These are phyloP conservation scores for Tortrix viridana DNA, from an alignment of 2,888 invertebrate species.

Conservation along the genomic window DNA sequence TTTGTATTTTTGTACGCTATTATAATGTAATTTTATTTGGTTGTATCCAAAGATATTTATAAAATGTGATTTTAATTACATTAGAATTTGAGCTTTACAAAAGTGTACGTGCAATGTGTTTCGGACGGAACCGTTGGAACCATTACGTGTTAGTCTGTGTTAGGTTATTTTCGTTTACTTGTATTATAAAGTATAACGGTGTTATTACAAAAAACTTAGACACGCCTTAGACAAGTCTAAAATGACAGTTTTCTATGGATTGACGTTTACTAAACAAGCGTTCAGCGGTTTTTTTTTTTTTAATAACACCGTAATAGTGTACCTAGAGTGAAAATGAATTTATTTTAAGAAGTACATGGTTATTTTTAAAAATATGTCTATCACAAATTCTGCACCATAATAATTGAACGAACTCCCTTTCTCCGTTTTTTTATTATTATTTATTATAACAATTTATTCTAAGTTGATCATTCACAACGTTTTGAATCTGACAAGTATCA, in stretches of 20 bases:
- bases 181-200: slow-evolving; percentile 47
- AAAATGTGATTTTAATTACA: slow-evolving; percentile 80
- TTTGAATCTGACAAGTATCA: not conserved
- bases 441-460: slow-evolving; percentile 3
- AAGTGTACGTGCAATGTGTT: slow-evolving; percentile 74
- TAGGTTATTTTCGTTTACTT: slow-evolving; percentile 62
- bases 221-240: too few species aligned
- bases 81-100: slow-evolving; percentile 77
- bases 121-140: slow-evolving; percentile 54
- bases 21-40: slow-evolving; percentile 78
- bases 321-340: slow-evolving; percentile 43
- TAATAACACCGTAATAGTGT: too few species aligned
- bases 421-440: slow-evolving; percentile 7
- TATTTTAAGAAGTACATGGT: slow-evolving; percentile 41
- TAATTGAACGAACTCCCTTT: not conserved
- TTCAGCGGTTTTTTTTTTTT: too few species aligned
- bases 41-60: slow-evolving; percentile 83
- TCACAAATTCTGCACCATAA: slow-evolving; percentile 16
- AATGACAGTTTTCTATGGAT: too few species aligned
- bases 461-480: not conserved
- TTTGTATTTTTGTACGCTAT: slow-evolving; percentile 82
- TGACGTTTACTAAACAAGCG: too few species aligned
- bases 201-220: too few species aligned
- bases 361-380: slow-evolving; percentile 37
- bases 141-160: slow-evolving; percentile 62